These are phyloP conservation scores for Drosophila gaucha DNA, from an alignment of 2,888 invertebrate genomes.

Conservation along the genomic window DNA sequence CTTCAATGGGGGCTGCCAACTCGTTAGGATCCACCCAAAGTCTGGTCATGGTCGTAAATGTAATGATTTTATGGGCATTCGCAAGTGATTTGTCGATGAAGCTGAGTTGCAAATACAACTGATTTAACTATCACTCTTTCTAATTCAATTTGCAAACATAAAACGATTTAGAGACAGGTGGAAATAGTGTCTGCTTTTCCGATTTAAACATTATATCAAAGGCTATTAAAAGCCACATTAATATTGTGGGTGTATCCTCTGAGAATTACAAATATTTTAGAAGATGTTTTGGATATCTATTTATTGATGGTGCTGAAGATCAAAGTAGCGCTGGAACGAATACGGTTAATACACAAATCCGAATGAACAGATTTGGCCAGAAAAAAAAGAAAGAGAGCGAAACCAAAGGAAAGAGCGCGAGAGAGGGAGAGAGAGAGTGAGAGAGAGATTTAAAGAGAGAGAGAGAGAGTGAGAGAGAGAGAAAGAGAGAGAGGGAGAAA, in stretches of 20 bases:
- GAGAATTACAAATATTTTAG: no score
- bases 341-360: no score
- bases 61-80: conserved; percentile 34
- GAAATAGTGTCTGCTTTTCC: not conserved
- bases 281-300: no score
- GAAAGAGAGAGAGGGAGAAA: no score
- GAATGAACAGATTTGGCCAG: no score
- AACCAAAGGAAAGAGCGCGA: no score
- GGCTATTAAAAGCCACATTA: not conserved
- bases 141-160: conserved; percentile 2
- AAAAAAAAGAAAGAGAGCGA: no score
- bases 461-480: no score
- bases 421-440: no score
- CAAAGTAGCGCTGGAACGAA: no score
- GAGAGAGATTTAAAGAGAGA: no score
- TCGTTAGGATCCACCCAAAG: conserved; percentile 42
- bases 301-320: not conserved
- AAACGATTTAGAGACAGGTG: not conserved
- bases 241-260: not conserved
- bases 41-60: conserved; percentile 41
- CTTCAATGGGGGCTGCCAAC: conserved; percentile 43
- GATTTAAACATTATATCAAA: no score
- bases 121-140: conserved; percentile 1
- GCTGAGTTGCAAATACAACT: conserved; percentile 10
- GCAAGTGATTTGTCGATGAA: conserved; percentile 27